phyloP scores from a whole-genome alignment of 2,113 vertebrate species.

The Steatornis caripensis region DNA sequence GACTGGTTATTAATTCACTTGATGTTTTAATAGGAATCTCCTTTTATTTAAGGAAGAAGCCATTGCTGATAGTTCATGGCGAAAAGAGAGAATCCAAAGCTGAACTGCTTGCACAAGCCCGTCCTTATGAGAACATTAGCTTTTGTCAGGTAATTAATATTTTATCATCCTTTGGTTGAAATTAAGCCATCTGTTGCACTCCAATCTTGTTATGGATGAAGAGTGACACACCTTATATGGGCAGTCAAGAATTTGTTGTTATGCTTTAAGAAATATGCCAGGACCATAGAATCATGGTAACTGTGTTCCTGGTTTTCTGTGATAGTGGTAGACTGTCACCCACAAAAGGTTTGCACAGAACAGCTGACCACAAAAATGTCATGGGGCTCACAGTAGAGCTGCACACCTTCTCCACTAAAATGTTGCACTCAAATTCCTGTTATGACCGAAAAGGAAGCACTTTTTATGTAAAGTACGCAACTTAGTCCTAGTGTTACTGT shows the following conservation, averaged over 20 bases:
- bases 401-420: not conserved
- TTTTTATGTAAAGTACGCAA: not conserved
- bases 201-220: not conserved
- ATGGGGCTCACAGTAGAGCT: not conserved
- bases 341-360: not conserved
- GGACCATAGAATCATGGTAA: not conserved
- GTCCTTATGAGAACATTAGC: conserved; percentile 83
- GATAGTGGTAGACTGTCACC: not conserved
- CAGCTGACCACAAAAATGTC: not conserved
- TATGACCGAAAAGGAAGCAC: not conserved
- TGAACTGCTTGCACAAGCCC: conserved; percentile 81
- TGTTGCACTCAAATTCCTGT: not conserved
- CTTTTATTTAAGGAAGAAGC: conserved; percentile 78
- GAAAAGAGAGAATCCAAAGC: conserved; percentile 95
- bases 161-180: not conserved
- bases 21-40: not conserved
- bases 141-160: conserved; percentile 87
- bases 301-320: not conserved
- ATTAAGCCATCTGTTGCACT: not conserved
- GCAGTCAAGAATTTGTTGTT: not conserved
- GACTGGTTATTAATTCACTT: not conserved
- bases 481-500: not conserved
- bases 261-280: not conserved
- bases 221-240: not conserved
- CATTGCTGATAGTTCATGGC: conserved; percentile 89